These are phyloP conservation scores for Caenorhabditis auriculariae DNA, from an alignment of 2,888 invertebrate species.

Conservation along the genomic window DNA sequence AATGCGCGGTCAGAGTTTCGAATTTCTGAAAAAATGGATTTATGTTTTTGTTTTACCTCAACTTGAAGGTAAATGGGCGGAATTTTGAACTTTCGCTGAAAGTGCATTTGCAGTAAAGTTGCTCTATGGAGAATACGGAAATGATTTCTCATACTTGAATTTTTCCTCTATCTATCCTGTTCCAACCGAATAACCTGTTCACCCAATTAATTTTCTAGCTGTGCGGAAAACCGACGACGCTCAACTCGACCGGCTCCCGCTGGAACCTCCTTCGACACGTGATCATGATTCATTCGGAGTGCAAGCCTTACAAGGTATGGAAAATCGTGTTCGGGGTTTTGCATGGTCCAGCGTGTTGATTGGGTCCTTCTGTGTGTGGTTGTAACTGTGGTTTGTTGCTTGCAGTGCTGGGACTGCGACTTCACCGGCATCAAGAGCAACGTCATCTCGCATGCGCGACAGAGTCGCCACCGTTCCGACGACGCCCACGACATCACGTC, in stretches of 20 bases:
- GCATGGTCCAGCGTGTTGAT: neutral
- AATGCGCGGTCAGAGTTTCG: constrained; percentile 29
- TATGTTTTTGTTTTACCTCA: neutral
- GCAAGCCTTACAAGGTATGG: constrained; percentile 40
- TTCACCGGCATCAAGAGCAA: constrained; percentile 45
- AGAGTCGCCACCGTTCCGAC: constrained; percentile 35
- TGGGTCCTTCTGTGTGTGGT: constrained; percentile 15
- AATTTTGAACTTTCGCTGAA: too few relatives aligned
- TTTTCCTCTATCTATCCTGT: neutral
- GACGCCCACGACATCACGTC: constrained; percentile 43
- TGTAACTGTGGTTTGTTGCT: constrained; percentile 10
- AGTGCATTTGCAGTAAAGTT: too few relatives aligned
- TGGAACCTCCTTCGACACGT: constrained; percentile 45
- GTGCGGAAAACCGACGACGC: constrained; percentile 42
- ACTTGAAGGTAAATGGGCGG: neutral
- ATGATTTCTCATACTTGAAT: too few relatives aligned
- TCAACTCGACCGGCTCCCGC: constrained; percentile 42
- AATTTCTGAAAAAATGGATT: neutral
- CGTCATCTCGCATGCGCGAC: constrained; percentile 42
- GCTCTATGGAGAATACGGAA: too few relatives aligned
- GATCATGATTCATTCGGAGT: constrained; percentile 46
- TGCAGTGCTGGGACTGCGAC: constrained; percentile 43
- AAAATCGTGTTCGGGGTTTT: neutral
- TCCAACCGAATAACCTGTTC: neutral
- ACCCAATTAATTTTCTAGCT: constrained; percentile 13